Conservation (phyloP, 2,113 vertebrate genomes). For the Anolis sagrei region DNA sequence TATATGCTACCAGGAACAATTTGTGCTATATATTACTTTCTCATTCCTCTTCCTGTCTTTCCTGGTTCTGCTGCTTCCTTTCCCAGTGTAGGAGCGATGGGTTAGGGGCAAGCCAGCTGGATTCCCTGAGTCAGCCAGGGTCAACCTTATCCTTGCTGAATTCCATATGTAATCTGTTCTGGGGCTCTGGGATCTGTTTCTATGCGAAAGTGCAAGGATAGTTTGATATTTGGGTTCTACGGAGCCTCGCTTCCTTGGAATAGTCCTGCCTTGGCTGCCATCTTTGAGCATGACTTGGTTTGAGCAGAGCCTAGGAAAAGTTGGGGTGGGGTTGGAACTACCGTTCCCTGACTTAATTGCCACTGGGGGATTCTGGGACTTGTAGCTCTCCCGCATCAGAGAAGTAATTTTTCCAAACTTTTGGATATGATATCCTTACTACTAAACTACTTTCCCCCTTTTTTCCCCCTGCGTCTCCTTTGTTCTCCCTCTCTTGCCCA, state of each 20-base stretch:
- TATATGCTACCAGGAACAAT: constrained; percentile 30
- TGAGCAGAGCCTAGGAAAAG: too few species aligned
- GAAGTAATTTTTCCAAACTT: too few species aligned
- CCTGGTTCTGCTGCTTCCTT: not conserved
- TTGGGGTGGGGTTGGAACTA: too few species aligned
- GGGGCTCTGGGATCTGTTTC: not conserved
- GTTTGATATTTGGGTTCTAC: too few species aligned
- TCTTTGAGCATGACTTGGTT: not conserved
- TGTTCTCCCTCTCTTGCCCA: constrained; percentile 25
- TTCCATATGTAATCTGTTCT: not conserved
- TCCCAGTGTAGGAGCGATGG: constrained; percentile 47
- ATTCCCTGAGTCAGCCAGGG: not conserved
- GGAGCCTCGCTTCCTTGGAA: not conserved
- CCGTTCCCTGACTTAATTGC: too few species aligned
- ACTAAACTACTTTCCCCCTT: not conserved
- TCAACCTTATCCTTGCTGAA: not conserved
- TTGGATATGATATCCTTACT: not conserved
- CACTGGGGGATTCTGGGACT: too few species aligned
- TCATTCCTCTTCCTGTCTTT: constrained; percentile 46
- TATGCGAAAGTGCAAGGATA: not conserved
- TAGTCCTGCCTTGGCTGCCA: not conserved
- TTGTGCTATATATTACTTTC: constrained; percentile 52
- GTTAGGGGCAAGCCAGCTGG: constrained; percentile 34
- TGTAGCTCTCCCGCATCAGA: too few species aligned
- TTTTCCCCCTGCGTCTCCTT: not conserved